These are phyloP conservation scores for Himantopus leucocephalus DNA, from an alignment of 2,113 vertebrate genomes.

Conservation along the genomic window DNA sequence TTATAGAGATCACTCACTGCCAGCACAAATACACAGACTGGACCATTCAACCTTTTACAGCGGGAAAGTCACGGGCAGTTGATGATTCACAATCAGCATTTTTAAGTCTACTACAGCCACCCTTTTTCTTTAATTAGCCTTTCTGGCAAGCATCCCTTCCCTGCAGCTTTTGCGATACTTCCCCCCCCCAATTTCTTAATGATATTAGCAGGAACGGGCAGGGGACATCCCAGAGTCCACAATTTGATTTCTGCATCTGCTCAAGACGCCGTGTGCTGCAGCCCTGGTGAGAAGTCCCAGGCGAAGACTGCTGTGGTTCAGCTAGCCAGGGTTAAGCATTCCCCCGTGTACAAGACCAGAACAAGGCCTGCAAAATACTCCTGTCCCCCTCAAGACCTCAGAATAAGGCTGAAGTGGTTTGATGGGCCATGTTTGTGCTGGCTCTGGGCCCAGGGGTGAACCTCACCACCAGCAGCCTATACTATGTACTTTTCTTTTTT, in stretches of 20 bases:
- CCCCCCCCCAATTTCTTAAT: neutral
- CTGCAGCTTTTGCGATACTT: neutral
- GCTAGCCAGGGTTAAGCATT: neutral
- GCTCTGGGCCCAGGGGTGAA: neutral
- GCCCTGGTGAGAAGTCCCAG: neutral
- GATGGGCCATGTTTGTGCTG: neutral
- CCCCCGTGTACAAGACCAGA: neutral
- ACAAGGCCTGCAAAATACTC: neutral
- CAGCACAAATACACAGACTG: constrained; percentile 57
- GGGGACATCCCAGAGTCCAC: neutral
- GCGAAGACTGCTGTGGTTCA: neutral
- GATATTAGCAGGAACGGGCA: neutral
- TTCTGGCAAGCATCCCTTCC: neutral
- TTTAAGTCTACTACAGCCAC: neutral
- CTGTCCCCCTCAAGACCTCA: neutral
- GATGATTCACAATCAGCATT: constrained; percentile 32
- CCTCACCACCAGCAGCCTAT: neutral
- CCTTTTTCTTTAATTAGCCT: neutral
- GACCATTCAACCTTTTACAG: constrained; percentile 29
- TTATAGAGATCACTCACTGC: constrained; percentile 6
- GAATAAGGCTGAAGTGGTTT: neutral
- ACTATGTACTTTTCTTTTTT: neutral
- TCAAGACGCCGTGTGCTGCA: rapidly evolving
- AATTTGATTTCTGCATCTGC: neutral
- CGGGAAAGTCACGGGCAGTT: neutral